Conservation (phyloP, 2,888 invertebrate species). For the Rhagonycha fulva region DNA sequence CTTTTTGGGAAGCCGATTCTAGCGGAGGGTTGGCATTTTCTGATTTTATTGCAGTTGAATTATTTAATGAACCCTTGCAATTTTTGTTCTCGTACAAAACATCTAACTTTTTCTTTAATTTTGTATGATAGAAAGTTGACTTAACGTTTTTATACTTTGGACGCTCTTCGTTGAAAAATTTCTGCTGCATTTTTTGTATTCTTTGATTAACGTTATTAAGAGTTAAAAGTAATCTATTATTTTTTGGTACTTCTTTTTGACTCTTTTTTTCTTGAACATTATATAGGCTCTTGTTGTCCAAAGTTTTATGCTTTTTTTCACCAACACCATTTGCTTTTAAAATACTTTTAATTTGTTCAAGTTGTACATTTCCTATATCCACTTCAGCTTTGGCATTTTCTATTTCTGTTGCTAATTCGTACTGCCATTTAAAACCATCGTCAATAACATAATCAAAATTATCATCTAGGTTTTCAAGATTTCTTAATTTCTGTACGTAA, state of each 20-base stretch:
- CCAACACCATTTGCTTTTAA: slow-evolving; percentile 10
- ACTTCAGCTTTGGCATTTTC: slow-evolving; percentile 33
- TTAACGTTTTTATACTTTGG: slow-evolving; percentile 31
- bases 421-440: neutral
- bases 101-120: neutral
- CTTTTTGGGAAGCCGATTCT: neutral
- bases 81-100: slow-evolving; percentile 6
- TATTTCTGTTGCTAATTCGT: slow-evolving; percentile 26
- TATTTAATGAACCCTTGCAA: neutral
- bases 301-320: slow-evolving; percentile 7
- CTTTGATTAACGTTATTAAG: slow-evolving; percentile 39
- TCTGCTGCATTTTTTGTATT: slow-evolving; percentile 42
- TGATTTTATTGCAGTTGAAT: neutral
- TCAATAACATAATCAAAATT: neutral
- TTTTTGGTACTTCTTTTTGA: slow-evolving; percentile 4
- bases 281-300: neutral
- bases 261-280: neutral
- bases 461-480: neutral
- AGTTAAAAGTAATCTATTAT: slow-evolving; percentile 38
- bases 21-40: neutral
- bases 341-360: slow-evolving; percentile 35
- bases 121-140: slow-evolving; percentile 1
- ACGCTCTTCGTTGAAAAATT: slow-evolving; percentile 35
- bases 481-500: neutral
- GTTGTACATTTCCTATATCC: slow-evolving; percentile 36